Evolutionary conservation across 1,140 invertebrate genomes (phyloP), one percentile per base, ranked within the genome.

Genomic region (Zaprionus africanus): DNA sequence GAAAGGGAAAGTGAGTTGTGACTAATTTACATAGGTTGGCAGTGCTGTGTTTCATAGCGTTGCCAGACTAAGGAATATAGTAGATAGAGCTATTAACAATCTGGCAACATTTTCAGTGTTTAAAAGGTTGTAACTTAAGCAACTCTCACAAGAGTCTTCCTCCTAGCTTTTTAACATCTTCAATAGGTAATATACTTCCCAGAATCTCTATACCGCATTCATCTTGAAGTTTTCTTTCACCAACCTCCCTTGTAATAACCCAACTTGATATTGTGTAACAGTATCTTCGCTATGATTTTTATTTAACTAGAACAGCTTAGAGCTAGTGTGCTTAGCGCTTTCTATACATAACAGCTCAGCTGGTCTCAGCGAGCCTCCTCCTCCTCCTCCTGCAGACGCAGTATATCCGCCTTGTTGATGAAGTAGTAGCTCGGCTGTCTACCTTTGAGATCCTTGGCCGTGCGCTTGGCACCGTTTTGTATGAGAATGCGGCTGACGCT

Each of bases 391-490:
- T 97, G 96, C n/a, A 97, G 94, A 62, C 95, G 93, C 57, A 96
- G 92, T 79, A 98, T 97, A 74, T 98, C 97, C 11, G 96, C 96
- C 93, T 97, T 97, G 85, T 98, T 98, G 95, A 98, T 97, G 85
- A 97, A 98, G 92, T 98, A 98, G 92, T 97, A 98, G n/a, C 96
- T 97, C 1, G 97, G 97, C 87, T 97, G 97, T 57, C 97, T 94
- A 63, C 97, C 97, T 94, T 96, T 97, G 91, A 98, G 93, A 93
- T 98, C 97, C 92, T 97, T 97, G 4, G 96, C 93, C 1, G 96
- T 95, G 60, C 97, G 94, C 90, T 96, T 96, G 24, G 97, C 96
- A 15, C 97, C 97, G 1, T 96, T 95, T 90, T 96, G 95, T 24
- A 98, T 97, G 1, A 98, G 93, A 59, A 98, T 95, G 61, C 95